A percentile compares a stretch with the other conserved stretches of the same genome.
Evolutionary conservation across 1,140 invertebrate species (phyloP).

Genomic region (Drosophila cardini): DNA sequence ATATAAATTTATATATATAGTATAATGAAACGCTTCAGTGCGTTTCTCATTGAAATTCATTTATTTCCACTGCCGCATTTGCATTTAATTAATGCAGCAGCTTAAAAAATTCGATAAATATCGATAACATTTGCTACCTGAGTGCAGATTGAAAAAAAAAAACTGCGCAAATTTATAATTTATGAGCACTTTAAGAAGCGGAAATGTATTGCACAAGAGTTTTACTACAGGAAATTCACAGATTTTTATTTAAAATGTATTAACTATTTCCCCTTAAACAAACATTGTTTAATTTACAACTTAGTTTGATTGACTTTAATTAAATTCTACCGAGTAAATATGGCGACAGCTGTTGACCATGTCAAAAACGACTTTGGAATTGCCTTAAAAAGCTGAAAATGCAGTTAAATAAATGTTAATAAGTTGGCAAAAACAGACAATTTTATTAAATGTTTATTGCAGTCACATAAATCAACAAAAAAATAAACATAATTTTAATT

Average conservation of each 20-base stretch:
- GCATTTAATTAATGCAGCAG: conserved; percentile 4
- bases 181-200: not conserved
- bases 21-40: conserved; percentile 27
- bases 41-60: conserved; percentile 9
- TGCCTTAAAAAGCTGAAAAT: no score
- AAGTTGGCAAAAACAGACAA: not conserved
- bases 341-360: no score
- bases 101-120: conserved; percentile 11
- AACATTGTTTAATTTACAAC: no score
- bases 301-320: no score
- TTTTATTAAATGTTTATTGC: not conserved
- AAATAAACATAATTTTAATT: not conserved
- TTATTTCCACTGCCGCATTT: conserved; percentile 3
- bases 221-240: no score
- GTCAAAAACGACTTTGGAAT: no score
- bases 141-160: not conserved
- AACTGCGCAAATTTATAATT: not conserved
- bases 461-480: not conserved
- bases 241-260: no score
- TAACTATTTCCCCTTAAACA: no score
- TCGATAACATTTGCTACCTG: conserved; percentile 14
- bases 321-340: no score
- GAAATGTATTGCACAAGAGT: no score
- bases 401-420: no score
- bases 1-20: not conserved